phyloP scores from a whole-genome alignment of 2,113 vertebrate species.

The Chionis minor region DNA sequence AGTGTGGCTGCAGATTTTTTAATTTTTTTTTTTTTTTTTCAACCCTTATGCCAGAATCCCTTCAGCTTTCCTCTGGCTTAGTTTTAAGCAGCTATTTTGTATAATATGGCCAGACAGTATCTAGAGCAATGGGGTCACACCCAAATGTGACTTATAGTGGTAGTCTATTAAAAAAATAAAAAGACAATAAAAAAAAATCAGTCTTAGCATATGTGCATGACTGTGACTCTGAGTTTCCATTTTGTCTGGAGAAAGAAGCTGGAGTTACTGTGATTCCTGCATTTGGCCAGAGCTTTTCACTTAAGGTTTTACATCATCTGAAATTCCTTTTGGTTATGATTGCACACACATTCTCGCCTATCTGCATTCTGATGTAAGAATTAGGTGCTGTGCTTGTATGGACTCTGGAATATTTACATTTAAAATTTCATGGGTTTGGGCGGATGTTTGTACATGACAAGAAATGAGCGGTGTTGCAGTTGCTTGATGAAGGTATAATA shows the following conservation, averaged over 20 bases:
- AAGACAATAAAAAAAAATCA: background rate
- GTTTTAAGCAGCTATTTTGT: background rate
- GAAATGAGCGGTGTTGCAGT: background rate
- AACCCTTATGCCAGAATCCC: background rate
- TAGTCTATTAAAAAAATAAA: background rate
- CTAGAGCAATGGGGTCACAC: background rate
- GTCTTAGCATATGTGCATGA: background rate
- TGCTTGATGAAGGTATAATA: background rate
- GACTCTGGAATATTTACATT: conserved; percentile 50
- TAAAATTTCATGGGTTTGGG: conserved; percentile 40
- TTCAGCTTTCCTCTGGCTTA: background rate
- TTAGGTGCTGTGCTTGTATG: conserved; percentile 8
- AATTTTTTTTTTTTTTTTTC: too few species aligned
- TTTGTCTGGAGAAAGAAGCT: background rate
- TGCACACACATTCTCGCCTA: background rate
- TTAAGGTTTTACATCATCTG: background rate
- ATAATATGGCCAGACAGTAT: background rate
- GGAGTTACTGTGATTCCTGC: background rate
- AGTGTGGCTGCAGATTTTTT: background rate
- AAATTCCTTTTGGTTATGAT: conserved; percentile 22
- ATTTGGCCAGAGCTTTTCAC: background rate
- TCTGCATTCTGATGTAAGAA: conserved; percentile 45
- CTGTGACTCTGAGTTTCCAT: background rate
- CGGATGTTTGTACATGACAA: conserved; percentile 26
- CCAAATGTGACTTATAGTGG: background rate